Evolutionary conservation across 2,888 invertebrate genomes (phyloP).

Genomic region (Sinodicranocentrus sp.): DNA sequence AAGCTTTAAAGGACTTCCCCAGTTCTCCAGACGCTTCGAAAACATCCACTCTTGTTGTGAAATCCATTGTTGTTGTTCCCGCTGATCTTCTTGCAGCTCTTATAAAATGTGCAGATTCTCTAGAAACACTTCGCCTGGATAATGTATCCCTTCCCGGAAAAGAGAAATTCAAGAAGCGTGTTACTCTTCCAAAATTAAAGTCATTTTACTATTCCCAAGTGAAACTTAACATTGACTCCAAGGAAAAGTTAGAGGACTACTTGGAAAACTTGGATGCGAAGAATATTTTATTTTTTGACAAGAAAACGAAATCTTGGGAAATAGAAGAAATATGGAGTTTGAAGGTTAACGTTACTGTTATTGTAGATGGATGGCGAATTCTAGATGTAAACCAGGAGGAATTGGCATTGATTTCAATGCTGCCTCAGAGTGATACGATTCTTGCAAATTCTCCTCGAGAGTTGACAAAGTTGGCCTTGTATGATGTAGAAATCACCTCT

Average conservation of each 20-base stretch:
- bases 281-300: constrained; percentile 50
- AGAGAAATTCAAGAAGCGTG: constrained; percentile 53
- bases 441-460: constrained; percentile 44
- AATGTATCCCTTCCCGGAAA: constrained; percentile 36
- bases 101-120: constrained; percentile 49
- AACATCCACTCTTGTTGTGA: constrained; percentile 38
- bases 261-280: constrained; percentile 54
- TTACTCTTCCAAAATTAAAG: constrained; percentile 52
- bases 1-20: constrained; percentile 56
- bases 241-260: constrained; percentile 39
- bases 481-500: constrained; percentile 42
- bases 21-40: constrained; percentile 33
- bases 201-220: constrained; percentile 44
- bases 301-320: constrained; percentile 57
- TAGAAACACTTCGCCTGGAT: constrained; percentile 53
- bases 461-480: constrained; percentile 49
- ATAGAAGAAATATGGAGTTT: constrained; percentile 54
- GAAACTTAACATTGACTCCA: constrained; percentile 31
- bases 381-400: constrained; percentile 60
- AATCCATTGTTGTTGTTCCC: constrained; percentile 30
- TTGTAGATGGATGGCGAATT: constrained; percentile 58
- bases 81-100: constrained; percentile 14
- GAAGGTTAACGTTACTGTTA: constrained; percentile 50
- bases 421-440: constrained; percentile 45
- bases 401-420: constrained; percentile 36